Base-by-base conservation (phyloP, 2,797 vertebrate species). In the Aselliscus stoliczkanus region DNA sequence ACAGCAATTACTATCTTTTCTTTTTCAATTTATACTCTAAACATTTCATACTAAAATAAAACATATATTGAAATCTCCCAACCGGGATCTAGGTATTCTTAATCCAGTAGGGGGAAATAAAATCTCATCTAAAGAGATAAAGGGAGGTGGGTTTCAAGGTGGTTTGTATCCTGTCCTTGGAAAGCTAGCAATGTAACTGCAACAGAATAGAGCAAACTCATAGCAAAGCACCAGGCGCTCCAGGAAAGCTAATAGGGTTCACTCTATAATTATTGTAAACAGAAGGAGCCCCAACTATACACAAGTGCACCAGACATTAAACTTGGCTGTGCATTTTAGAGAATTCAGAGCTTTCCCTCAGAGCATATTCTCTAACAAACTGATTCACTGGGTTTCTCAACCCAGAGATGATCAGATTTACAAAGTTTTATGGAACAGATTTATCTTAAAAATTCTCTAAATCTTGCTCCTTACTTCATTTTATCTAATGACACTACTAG, bases 261-360 rank as follows among this genome's bases (percentile, higher is more conserved):
- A 89, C 44, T 80, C n/a, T 69, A 12, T 87, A 93, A 72, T 80
- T 79, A 79, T 18, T 23, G 7, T 34, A 34, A 54, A 86, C 1
- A 90, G 29, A 75, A 52, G 88, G 20, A 62, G 50, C 4, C 88
- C 89, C 60, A 56, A 52, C 37, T 60, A 39, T 13, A 81, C 29
- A 64, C 27, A 85, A 69, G 34, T 56, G 85, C 13, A 37, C 21
- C 88, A 90, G 88, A 89, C 81, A 65, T 70, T 76, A 69, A 84
- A 77, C 29, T 4, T 90, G 84, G 75, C 54, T 50, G 29, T 70
- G 39, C 34, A 37, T 92, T 79, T 44, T 23, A 47, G 52, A 84
- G 83, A 93, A 80, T 93, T 94, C 58, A 85, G 37, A 81, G 34
- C 60, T n/a, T 94, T 95, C 88, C 60, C 58, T 82, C 44, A 10